These are phyloP conservation scores for Tetramorium parvispinum DNA, from an alignment of 1,140 invertebrate genomes.

Conservation along the genomic window DNA sequence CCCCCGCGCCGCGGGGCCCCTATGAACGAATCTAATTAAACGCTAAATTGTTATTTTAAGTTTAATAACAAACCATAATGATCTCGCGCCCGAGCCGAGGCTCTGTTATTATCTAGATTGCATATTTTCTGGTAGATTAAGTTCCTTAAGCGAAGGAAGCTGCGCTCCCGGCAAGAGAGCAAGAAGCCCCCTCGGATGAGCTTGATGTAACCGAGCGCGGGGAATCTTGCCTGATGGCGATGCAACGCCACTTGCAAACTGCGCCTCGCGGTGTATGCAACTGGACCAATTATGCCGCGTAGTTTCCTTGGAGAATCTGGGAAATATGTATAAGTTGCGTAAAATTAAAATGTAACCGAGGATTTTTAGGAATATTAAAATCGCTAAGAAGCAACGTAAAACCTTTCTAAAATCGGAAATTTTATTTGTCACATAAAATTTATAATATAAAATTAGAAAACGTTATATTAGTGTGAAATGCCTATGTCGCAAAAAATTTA, in stretches of 20 bases:
- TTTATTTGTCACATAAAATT: background rate
- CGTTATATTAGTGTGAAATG: background rate
- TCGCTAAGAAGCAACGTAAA: background rate
- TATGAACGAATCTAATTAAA: slow-evolving; percentile 84
- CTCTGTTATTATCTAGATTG: slow-evolving; percentile 85
- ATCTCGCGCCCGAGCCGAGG: slow-evolving; percentile 77
- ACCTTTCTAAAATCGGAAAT: background rate
- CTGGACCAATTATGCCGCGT: slow-evolving; percentile 56
- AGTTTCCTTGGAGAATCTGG: background rate
- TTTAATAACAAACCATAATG: slow-evolving; percentile 84
- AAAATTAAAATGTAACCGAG: background rate
- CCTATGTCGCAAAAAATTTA: background rate
- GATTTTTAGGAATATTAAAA: background rate
- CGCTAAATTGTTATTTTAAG: slow-evolving; percentile 84
- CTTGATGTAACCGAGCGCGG: slow-evolving; percentile 6
- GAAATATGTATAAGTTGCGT: background rate
- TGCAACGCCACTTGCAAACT: slow-evolving; percentile 56
- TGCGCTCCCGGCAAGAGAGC: slow-evolving; percentile 64
- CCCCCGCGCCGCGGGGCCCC: slow-evolving; percentile 29
- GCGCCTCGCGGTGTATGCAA: slow-evolving; percentile 2
- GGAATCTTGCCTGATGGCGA: background rate
- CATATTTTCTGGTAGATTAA: slow-evolving; percentile 85
- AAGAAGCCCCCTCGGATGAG: slow-evolving; percentile 57
- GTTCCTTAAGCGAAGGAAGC: slow-evolving; percentile 71
- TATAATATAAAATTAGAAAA: background rate